Evolutionary conservation across 2,888 invertebrate genomes (phyloP).

Genomic region (Auanema sp.): DNA sequence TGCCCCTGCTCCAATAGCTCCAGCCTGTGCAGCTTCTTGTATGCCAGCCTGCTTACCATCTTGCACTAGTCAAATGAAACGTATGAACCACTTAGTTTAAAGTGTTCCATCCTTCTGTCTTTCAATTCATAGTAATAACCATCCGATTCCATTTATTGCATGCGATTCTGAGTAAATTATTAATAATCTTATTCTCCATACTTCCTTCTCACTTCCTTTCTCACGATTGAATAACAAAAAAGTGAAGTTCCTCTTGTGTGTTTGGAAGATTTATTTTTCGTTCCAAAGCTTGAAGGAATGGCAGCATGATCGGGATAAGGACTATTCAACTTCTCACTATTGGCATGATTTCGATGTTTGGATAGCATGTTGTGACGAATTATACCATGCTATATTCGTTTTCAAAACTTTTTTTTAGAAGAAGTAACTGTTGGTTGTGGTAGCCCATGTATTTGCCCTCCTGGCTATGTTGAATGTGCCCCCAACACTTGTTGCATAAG

Average conservation of each 20-base stretch:
- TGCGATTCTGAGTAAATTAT: not conserved
- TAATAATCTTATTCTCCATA: not conserved
- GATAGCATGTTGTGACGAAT: no score
- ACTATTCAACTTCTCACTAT: not conserved
- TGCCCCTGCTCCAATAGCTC: conserved; percentile 13
- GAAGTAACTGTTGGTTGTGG: conserved; percentile 44
- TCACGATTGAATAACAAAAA: no score
- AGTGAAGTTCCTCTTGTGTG: no score
- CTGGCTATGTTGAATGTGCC: conserved; percentile 54
- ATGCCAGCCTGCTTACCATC: conserved; percentile 40
- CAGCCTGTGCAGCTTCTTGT: conserved; percentile 36
- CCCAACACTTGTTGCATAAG: conserved; percentile 50
- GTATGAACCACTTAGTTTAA: not conserved
- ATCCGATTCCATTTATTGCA: conserved; percentile 7
- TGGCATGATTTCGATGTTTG: no score
- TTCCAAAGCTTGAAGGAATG: no score
- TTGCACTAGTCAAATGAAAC: conserved; percentile 18
- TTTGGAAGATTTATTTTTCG: no score
- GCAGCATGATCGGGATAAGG: no score
- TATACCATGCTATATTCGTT: no score
- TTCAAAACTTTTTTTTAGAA: no score
- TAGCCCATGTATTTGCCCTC: conserved; percentile 49
- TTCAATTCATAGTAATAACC: not conserved
- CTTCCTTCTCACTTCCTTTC: not conserved
- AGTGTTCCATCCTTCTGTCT: not conserved